phyloP scores from a whole-genome alignment of 2,888 invertebrate genomes.

The Gisinianus flammeolus region DNA sequence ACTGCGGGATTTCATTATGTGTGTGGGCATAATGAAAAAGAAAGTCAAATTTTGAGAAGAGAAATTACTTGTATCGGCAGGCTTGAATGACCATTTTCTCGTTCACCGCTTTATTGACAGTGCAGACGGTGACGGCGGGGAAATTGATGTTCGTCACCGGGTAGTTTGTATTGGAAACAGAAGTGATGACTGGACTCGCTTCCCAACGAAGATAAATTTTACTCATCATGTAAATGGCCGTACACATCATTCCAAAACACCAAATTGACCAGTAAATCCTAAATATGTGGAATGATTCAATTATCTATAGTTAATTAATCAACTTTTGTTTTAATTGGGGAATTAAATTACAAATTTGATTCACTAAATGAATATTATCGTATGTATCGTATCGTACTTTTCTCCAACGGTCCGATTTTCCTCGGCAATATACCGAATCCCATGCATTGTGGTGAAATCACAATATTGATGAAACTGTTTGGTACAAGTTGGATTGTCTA shows the following conservation, averaged over 20 bases:
- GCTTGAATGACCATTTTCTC: slow-evolving; percentile 58
- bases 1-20: no score
- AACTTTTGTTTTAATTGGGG: no score
- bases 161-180: slow-evolving; percentile 53
- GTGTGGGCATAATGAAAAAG: no score
- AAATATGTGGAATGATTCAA: background rate
- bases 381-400: slow-evolving; percentile 44
- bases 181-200: slow-evolving; percentile 53
- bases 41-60: background rate
- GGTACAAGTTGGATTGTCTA: slow-evolving; percentile 36
- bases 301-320: background rate
- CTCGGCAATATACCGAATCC: slow-evolving; percentile 55
- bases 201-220: slow-evolving; percentile 57
- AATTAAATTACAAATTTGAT: background rate
- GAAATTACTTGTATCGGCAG: slow-evolving; percentile 49
- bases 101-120: slow-evolving; percentile 57
- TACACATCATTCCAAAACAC: slow-evolving; percentile 53
- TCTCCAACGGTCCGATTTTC: slow-evolving; percentile 50
- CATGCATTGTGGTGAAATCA: slow-evolving; percentile 43
- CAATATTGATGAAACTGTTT: slow-evolving; percentile 43
- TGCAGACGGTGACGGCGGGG: slow-evolving; percentile 58
- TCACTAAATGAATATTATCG: no score
- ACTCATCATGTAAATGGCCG: slow-evolving; percentile 57
- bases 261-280: slow-evolving; percentile 57
- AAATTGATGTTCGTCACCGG: slow-evolving; percentile 53